Evolutionary conservation across 2,888 invertebrate genomes (phyloP).

Genomic region (Deilephila elpenor): DNA sequence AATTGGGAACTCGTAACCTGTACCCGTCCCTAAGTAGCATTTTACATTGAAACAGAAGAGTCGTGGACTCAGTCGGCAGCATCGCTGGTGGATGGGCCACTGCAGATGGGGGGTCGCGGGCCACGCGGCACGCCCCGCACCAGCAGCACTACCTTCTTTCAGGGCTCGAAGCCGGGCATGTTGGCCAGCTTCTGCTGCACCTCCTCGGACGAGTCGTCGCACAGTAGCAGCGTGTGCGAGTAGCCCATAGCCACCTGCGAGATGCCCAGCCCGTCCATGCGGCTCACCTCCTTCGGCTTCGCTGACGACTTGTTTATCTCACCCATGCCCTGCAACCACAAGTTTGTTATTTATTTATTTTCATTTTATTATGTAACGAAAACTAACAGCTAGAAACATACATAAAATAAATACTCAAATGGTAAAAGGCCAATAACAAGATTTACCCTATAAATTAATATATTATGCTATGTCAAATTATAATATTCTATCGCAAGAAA

Average conservation of each 20-base stretch:
- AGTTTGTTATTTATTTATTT: not conserved
- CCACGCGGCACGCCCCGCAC: not conserved
- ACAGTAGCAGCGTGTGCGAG: conserved; percentile 91
- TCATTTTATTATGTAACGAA: too few species aligned
- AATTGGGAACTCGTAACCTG: not conserved
- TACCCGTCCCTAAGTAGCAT: not conserved
- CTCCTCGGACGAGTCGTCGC: conserved; percentile 80
- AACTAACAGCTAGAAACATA: too few species aligned
- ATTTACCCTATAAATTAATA: too few species aligned
- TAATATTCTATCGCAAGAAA: too few species aligned
- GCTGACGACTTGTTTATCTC: conserved; percentile 95
- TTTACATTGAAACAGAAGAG: not conserved
- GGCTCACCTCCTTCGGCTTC: conserved; percentile 93
- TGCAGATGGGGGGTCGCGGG: not conserved
- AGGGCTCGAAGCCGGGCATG: conserved; percentile 78
- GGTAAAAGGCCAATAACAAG: too few species aligned
- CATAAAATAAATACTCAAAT: too few species aligned
- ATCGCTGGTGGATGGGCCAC: not conserved
- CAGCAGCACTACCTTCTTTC: conserved; percentile 35
- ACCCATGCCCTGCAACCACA: conserved; percentile 90
- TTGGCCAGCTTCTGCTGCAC: conserved; percentile 81
- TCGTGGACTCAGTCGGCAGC: conserved; percentile 1
- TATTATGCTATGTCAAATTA: too few species aligned
- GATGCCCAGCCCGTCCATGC: conserved; percentile 90
- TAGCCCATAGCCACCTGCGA: conserved; percentile 93